Conservation (phyloP, 2,113 vertebrate species). For the Lepisosteus oculatus region DNA sequence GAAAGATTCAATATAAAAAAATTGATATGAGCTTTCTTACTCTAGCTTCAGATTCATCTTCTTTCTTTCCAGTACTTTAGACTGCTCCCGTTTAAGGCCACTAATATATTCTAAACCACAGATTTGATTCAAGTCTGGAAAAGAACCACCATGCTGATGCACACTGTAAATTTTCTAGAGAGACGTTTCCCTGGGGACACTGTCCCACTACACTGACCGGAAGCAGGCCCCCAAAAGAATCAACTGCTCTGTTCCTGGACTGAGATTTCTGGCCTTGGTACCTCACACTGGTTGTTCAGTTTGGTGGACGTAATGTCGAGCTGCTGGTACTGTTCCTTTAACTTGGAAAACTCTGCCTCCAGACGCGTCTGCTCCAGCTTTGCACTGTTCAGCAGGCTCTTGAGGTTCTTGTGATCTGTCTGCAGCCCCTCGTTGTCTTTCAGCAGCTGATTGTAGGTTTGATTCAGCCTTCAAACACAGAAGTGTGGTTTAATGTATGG, state of each 20-base stretch:
- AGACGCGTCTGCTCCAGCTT: constrained; percentile 92
- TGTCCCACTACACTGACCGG: background rate
- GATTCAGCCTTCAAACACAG: constrained; percentile 71
- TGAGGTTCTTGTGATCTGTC: constrained; percentile 87
- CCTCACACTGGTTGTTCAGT: constrained; percentile 96
- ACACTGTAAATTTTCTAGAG: too few species aligned
- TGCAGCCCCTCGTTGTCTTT: constrained; percentile 90
- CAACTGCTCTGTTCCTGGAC: background rate
- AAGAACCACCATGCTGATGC: too few species aligned
- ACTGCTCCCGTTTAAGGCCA: too few species aligned
- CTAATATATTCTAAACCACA: too few species aligned
- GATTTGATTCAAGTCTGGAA: too few species aligned
- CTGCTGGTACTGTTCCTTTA: constrained; percentile 93
- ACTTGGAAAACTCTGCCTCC: constrained; percentile 92
- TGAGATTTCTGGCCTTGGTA: constrained; percentile 34
- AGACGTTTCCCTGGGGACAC: too few species aligned
- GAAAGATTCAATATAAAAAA: too few species aligned
- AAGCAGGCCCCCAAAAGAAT: constrained; percentile 16
- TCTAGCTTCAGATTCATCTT: constrained; percentile 19
- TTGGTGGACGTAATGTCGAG: constrained; percentile 94
- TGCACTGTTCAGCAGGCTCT: constrained; percentile 84
- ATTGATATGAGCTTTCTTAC: background rate
- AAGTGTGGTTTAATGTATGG: background rate
- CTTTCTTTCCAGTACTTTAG: background rate
- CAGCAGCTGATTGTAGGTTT: constrained; percentile 77